Conservation (phyloP, 1,140 invertebrate genomes). For the Achatina immaculata region DNA sequence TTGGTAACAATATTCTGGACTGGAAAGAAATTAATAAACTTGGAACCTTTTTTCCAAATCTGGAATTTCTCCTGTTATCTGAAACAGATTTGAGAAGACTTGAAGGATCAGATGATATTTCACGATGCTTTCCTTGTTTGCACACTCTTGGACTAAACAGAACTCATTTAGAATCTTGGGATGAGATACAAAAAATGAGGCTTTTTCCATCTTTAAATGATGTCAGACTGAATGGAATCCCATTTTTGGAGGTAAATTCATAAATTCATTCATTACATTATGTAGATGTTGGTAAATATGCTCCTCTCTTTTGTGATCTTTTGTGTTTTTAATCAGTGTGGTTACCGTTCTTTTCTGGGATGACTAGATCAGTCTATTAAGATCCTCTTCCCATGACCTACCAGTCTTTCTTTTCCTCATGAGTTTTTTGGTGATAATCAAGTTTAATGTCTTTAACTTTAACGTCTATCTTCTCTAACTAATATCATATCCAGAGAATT, state of each 20-base stretch:
- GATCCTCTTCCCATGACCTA: too few relatives aligned
- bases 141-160: conserved; percentile 87
- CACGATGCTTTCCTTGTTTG: conserved; percentile 76
- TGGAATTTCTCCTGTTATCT: conserved; percentile 86
- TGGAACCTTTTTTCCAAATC: conserved; percentile 82
- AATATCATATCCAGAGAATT: too few relatives aligned
- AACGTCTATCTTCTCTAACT: too few relatives aligned
- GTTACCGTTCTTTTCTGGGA: too few relatives aligned
- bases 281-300: too few relatives aligned
- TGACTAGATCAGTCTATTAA: too few relatives aligned
- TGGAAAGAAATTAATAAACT: conserved; percentile 88
- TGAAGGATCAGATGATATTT: conserved; percentile 1
- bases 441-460: too few relatives aligned
- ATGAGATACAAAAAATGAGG: conserved; percentile 86
- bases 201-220: conserved; percentile 86
- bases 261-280: not conserved
- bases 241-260: conserved; percentile 75
- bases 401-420: too few relatives aligned
- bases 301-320: too few relatives aligned
- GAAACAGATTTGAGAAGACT: conserved; percentile 77
- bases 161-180: conserved; percentile 85
- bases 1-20: conserved; percentile 80
- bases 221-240: conserved; percentile 80
- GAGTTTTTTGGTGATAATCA: too few relatives aligned
- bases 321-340: too few relatives aligned